Percentiles rank a stretch among this genome's conserved stretches.
Evolutionary conservation across 2,113 vertebrate genomes (phyloP).

Genomic region (Montifringilla adamsi): DNA sequence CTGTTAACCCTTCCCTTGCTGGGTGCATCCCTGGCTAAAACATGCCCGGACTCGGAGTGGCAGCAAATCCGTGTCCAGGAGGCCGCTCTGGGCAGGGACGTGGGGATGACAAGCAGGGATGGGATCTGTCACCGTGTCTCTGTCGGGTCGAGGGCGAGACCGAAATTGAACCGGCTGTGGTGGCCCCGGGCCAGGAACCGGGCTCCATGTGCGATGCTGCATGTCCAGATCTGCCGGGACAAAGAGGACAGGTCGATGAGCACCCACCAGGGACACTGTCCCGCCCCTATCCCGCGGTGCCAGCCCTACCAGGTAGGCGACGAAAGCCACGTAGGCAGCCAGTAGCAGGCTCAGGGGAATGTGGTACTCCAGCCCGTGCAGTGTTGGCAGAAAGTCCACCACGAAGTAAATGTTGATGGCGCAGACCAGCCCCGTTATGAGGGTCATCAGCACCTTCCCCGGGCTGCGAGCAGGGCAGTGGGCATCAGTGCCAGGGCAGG

Average conservation of each 20-base stretch:
- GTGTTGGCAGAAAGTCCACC: conserved; percentile 62
- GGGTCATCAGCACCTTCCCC: conserved; percentile 63
- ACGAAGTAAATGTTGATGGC: conserved; percentile 76
- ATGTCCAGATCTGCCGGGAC: conserved; percentile 71
- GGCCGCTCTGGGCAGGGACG: not conserved
- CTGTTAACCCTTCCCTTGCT: not conserved
- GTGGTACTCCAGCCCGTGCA: conserved; percentile 56
- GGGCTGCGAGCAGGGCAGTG: not conserved
- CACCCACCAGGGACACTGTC: accelerated
- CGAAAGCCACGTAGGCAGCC: conserved; percentile 8
- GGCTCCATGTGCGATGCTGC: conserved; percentile 64
- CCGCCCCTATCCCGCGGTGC: accelerated
- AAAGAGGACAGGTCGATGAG: not conserved
- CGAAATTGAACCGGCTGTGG: conserved; percentile 65
- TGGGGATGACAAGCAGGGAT: not conserved
- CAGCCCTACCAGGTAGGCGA: conserved; percentile 4
- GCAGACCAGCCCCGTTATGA: conserved; percentile 66
- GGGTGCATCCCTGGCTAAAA: not conserved
- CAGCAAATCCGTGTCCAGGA: not conserved
- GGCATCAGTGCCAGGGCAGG: not conserved
- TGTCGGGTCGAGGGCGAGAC: not conserved
- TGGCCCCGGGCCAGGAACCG: conserved; percentile 18
- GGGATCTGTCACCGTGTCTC: not conserved
- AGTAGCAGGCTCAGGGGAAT: conserved; percentile 55
- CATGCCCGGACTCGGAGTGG: not conserved